phyloP scores from a whole-genome alignment of 2,888 invertebrate species.

The Chrysotoxum bicinctum region DNA sequence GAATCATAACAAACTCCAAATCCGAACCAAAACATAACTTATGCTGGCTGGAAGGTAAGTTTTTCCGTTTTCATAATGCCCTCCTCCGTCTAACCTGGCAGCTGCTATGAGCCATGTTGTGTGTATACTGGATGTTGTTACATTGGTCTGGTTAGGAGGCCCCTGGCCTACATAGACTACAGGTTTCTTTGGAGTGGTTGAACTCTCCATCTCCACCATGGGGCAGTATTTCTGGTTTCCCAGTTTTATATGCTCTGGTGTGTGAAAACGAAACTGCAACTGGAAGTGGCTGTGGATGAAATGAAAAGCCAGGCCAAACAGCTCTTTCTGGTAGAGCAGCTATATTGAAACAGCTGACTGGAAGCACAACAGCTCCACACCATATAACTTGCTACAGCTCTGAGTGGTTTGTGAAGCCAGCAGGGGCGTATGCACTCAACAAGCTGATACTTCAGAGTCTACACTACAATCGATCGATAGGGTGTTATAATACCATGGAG shows the following conservation, averaged over 20 bases:
- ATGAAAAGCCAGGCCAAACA: constrained; percentile 56
- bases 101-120: neutral
- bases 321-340: constrained; percentile 32
- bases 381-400: neutral
- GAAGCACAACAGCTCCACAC: constrained; percentile 12
- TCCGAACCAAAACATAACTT: constrained; percentile 47
- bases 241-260: neutral
- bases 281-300: constrained; percentile 65
- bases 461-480: neutral
- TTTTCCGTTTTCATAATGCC: constrained; percentile 22
- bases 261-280: constrained; percentile 66
- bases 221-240: constrained; percentile 62
- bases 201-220: constrained; percentile 59
- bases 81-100: neutral
- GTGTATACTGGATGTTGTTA: constrained; percentile 42
- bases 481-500: constrained; percentile 32
- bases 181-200: constrained; percentile 67
- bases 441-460: neutral
- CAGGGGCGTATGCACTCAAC: constrained; percentile 17
- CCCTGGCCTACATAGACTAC: constrained; percentile 70
- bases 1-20: constrained; percentile 65
- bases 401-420: constrained; percentile 32
- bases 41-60: constrained; percentile 42
- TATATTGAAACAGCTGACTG: constrained; percentile 64
- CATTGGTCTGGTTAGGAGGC: constrained; percentile 71